Base-by-base conservation (phyloP, 2,113 vertebrate genomes). In the Sakesphorus luctuosus region DNA sequence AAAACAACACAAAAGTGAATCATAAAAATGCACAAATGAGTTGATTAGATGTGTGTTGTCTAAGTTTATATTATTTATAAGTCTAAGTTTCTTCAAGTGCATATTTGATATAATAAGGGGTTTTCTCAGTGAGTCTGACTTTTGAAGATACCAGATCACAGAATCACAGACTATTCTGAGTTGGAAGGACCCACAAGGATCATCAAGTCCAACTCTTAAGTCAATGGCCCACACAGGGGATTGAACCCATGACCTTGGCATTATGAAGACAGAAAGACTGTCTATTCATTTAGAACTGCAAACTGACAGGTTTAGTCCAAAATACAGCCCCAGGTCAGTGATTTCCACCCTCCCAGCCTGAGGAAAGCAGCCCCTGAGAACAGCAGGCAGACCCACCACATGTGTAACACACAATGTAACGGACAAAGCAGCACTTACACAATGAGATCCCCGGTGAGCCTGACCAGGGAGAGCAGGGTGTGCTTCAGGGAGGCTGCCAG, bases 401-500 rank as follows among this genome's bases (percentile, higher is more conserved):
- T 1, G 6, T 1, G 38, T 35, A 29, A 25, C 19, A 28, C 13
- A 5, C 6, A 12, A 19, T 0, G 36, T 3, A 12, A 50, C 28
- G 19, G 6, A 26, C 7, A 16, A 26, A 6, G 31, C 25, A 43
- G 16, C 35, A 98, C 99, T 99, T 98, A 99, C 99, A 99, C 99
- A 61, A 99, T 98, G 75, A 99, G 99, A 91, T 99, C 99, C 15
- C 99, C 99, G 2, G 98, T 99, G 89, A 99, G 98, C n/a, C 99
- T 98, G 96, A 99, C 99, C 97, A 99, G 96, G 9, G 99, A 99
- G 38, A 99, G 98, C 20, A 99, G 98, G 56, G 99, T 99, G 89
- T 99, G 99, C 81, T 99, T 99, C 7, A 99, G 97, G 50, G 99
- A 99, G 25, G 99, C 99, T 21, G 99, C 99, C 72, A 99, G 98